phyloP scores from a whole-genome alignment of 2,113 vertebrate genomes.

The Pantherophis guttatus region DNA sequence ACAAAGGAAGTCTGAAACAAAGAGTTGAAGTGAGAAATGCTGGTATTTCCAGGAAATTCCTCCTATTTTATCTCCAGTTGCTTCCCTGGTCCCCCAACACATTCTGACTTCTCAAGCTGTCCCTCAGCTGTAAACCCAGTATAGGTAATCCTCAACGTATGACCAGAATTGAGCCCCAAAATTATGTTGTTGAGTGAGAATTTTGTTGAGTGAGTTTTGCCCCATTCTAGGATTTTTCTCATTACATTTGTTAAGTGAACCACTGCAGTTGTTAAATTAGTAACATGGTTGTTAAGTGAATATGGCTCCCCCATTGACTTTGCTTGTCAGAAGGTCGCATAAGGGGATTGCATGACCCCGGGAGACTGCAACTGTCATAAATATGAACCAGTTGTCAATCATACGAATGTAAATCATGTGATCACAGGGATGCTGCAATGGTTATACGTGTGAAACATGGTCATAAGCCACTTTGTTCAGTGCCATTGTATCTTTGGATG shows the following conservation, averaged over 20 bases:
- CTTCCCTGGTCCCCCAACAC: neutral
- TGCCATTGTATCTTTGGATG: neutral
- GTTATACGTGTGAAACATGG: neutral
- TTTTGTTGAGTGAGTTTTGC: neutral
- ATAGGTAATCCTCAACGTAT: neutral
- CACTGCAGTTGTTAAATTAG: too few species aligned
- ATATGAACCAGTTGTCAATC: too few species aligned
- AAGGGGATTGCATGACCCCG: too few species aligned
- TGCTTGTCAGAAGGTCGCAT: too few species aligned
- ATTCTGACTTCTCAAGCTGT: neutral
- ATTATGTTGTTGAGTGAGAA: neutral
- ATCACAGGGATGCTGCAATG: neutral
- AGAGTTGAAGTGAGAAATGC: neutral
- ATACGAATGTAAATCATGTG: neutral
- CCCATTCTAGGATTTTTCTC: too few species aligned
- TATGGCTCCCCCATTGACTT: too few species aligned
- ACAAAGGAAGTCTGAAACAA: neutral
- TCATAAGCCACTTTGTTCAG: neutral
- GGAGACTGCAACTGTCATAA: too few species aligned
- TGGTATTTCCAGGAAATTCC: neutral
- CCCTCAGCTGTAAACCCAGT: neutral
- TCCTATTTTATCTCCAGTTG: neutral
- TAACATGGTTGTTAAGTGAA: too few species aligned
- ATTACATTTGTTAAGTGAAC: too few species aligned
- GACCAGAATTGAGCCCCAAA: neutral